These are phyloP conservation scores for Drosophila nigromelanica DNA, from an alignment of 1,140 invertebrate genomes.

Conservation along the genomic window DNA sequence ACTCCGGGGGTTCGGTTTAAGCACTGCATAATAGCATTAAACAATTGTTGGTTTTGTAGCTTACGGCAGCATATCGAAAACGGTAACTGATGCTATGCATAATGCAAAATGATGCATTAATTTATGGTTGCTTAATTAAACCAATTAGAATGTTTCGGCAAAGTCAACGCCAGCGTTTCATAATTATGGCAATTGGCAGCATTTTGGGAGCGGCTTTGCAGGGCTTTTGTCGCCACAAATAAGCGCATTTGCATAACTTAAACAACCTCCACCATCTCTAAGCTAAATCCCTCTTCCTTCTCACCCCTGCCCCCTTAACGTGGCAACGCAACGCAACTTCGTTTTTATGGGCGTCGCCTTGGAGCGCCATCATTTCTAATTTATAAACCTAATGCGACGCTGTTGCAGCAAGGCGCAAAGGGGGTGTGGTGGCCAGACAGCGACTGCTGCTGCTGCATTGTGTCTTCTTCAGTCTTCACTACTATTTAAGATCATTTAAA, in stretches of 20 bases:
- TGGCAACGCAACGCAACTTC: slow-evolving; percentile 3
- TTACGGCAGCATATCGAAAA: slow-evolving; percentile 14
- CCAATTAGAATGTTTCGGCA: slow-evolving; percentile 62
- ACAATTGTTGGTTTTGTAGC: slow-evolving; percentile 41
- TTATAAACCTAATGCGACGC: slow-evolving; percentile 80
- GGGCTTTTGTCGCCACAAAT: slow-evolving; percentile 59
- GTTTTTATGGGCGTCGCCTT: slow-evolving; percentile 38
- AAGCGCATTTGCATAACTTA: slow-evolving; percentile 81
- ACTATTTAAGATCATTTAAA: slow-evolving; percentile 82
- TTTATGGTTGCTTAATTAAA: slow-evolving; percentile 78
- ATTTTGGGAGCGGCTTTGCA: slow-evolving; percentile 31
- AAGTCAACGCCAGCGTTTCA: slow-evolving; percentile 16
- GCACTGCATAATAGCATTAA: slow-evolving; percentile 36
- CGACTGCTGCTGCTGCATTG: slow-evolving; percentile 56
- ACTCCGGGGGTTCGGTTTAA: slow-evolving; percentile 2
- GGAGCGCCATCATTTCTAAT: slow-evolving; percentile 75
- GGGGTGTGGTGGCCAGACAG: not conserved
- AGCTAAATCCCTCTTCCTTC: not conserved
- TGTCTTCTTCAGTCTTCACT: slow-evolving; percentile 57
- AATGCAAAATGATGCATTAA: slow-evolving; percentile 58
- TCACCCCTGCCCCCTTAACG: not conserved
- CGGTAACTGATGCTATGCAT: slow-evolving; percentile 30
- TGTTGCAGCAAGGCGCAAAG: slow-evolving; percentile 41
- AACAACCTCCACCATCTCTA: not conserved
- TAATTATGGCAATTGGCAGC: slow-evolving; percentile 57